Percentiles rank a stretch among this genome's conserved stretches.
Evolutionary conservation across 2,113 vertebrate genomes (phyloP).

Genomic region (Ctenodactylus gundi): DNA sequence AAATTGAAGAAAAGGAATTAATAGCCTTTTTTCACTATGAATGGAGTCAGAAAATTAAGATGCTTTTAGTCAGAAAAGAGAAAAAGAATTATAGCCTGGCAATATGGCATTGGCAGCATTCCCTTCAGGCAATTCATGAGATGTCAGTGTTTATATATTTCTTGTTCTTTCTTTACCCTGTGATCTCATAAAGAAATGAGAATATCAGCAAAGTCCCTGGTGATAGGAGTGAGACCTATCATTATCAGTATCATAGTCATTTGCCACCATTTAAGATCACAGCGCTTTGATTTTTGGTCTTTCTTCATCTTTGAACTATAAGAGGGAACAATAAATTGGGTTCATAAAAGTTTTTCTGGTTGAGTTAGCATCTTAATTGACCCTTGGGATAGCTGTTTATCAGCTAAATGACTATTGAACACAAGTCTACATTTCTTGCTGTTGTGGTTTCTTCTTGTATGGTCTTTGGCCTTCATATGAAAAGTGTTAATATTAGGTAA

Average conservation of each 20-base stretch:
- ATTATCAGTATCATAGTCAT: constrained; percentile 67
- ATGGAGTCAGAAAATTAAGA: constrained; percentile 26
- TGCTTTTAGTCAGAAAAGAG: constrained; percentile 15
- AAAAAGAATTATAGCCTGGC: constrained; percentile 40
- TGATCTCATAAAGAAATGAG: constrained; percentile 29
- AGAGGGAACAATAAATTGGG: constrained; percentile 51
- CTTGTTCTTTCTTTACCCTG: neutral
- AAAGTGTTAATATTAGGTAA: neutral
- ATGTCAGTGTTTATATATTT: neutral
- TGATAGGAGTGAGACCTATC: constrained; percentile 44
- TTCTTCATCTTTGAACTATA: constrained; percentile 50
- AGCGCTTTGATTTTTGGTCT: constrained; percentile 25
- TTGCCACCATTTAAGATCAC: constrained; percentile 62
- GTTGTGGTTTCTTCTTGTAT: neutral
- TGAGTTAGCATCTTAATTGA: constrained; percentile 54
- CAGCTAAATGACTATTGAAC: neutral
- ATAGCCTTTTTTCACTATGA: neutral
- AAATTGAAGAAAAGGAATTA: constrained; percentile 24
- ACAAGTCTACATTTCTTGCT: neutral
- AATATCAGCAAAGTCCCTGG: constrained; percentile 58
- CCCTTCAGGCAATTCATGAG: constrained; percentile 17
- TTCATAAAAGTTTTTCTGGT: constrained; percentile 56
- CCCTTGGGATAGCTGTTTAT: neutral
- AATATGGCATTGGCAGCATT: constrained; percentile 18
- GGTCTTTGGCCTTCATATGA: neutral